Evolutionary conservation across 2,113 vertebrate genomes (phyloP).

Genomic region (Larimichthys polyactis): DNA sequence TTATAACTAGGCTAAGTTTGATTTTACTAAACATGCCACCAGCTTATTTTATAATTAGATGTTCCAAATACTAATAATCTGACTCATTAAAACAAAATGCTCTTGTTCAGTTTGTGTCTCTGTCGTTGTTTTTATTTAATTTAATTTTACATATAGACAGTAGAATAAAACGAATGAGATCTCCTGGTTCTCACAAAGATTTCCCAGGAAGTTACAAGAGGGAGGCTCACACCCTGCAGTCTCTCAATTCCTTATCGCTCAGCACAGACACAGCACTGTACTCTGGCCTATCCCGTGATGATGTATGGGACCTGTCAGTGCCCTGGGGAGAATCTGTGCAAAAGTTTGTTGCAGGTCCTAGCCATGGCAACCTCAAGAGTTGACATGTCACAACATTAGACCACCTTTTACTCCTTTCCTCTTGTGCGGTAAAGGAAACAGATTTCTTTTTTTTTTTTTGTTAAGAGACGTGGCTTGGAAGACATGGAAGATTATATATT

Average conservation of each 20-base stretch:
- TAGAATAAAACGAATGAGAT: constrained; percentile 30
- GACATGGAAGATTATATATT: constrained; percentile 7
- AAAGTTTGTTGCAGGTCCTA: constrained; percentile 64
- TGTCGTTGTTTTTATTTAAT: neutral
- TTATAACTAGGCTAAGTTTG: neutral
- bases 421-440: constrained; percentile 10
- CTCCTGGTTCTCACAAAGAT: constrained; percentile 19
- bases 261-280: constrained; percentile 57
- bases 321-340: constrained; percentile 61
- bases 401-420: constrained; percentile 41
- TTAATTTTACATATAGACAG: constrained; percentile 3
- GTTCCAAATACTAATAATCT: neutral
- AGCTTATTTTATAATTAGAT: neutral
- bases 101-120: neutral
- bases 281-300: constrained; percentile 57
- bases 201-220: constrained; percentile 39
- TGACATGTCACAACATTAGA: constrained; percentile 71
- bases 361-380: constrained; percentile 61
- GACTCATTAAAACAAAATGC: neutral
- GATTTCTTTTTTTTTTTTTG: constrained; percentile 14
- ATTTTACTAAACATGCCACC: neutral
- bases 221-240: constrained; percentile 32
- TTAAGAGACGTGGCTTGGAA: constrained; percentile 2
- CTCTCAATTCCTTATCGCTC: constrained; percentile 65
- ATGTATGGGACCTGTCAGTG: constrained; percentile 76